phyloP scores from a whole-genome alignment of 1,140 invertebrate species.

The Linepithema humile region DNA sequence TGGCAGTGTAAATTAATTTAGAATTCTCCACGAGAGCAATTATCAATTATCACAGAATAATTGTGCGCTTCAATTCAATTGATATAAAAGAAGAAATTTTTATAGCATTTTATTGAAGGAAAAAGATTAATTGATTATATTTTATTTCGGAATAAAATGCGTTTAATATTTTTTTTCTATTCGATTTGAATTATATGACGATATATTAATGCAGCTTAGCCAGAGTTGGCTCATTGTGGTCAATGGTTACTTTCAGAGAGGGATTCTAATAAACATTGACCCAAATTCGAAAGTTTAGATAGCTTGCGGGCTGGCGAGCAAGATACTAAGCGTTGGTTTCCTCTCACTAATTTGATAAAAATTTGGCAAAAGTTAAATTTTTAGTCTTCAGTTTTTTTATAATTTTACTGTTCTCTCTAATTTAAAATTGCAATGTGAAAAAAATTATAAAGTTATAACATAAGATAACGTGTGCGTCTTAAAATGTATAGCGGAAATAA shows the following conservation, averaged over 20 bases:
- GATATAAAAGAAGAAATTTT: not conserved
- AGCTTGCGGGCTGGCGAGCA: not conserved
- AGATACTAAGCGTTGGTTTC: not conserved
- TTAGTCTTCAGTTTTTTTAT: not conserved
- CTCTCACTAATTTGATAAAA: not conserved
- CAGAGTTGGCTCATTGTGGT: not conserved
- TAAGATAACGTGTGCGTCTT: too few relatives aligned
- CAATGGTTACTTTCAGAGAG: not conserved
- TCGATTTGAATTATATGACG: not conserved
- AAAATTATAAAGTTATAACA: not conserved
- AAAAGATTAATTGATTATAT: not conserved
- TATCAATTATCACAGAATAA: not conserved
- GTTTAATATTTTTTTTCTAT: not conserved
- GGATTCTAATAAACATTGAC: conserved; percentile 34
- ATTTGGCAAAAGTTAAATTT: not conserved
- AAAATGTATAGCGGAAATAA: too few relatives aligned
- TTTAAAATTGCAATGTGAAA: not conserved
- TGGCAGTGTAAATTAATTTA: conserved; percentile 1
- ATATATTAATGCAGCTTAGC: conserved; percentile 4
- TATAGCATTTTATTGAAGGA: not conserved
- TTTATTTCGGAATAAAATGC: not conserved
- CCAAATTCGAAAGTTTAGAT: conserved; percentile 29
- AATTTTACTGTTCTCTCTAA: not conserved
- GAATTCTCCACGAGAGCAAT: not conserved
- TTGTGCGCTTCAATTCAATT: too few relatives aligned